These are phyloP conservation scores for Dicrostonyx torquatus DNA, from an alignment of 2,797 vertebrate species.

Conservation along the genomic window DNA sequence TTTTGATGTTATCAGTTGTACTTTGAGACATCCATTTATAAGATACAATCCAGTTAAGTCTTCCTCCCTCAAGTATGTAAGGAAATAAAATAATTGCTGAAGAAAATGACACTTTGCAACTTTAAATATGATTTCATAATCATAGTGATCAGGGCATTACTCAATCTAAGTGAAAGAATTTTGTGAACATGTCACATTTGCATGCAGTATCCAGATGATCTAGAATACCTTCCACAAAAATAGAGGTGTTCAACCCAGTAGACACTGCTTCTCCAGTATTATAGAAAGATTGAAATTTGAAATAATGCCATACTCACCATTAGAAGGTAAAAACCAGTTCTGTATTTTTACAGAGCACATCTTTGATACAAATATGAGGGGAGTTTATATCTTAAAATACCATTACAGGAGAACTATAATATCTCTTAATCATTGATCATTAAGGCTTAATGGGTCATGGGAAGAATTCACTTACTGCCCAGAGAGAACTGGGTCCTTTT, in stretches of 20 bases:
- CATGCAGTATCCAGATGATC: conserved; percentile 44
- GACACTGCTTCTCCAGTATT: not conserved
- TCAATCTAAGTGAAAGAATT: conserved; percentile 69
- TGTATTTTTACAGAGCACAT: not conserved
- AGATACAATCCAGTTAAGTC: conserved; percentile 30
- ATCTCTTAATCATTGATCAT: not conserved
- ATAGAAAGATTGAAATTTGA: not conserved
- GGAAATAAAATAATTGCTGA: conserved; percentile 60
- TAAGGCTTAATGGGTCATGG: not conserved
- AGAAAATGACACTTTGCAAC: conserved; percentile 54
- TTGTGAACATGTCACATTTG: conserved; percentile 57
- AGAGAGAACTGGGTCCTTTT: not conserved
- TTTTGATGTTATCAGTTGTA: not conserved
- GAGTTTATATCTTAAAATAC: conserved; percentile 13
- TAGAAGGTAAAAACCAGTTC: not conserved
- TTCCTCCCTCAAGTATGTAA: not conserved
- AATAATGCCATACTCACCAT: not conserved
- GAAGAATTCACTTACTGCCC: not conserved
- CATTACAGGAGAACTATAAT: not conserved
- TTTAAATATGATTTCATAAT: conserved; percentile 60
- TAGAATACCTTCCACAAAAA: conserved; percentile 41
- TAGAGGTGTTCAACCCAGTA: not conserved
- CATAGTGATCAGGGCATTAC: conserved; percentile 54
- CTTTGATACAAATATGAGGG: not conserved
- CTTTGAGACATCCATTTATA: conserved; percentile 13